Evolutionary conservation across 2,797 vertebrate genomes (phyloP).

Genomic region (Bradypus variegatus): DNA sequence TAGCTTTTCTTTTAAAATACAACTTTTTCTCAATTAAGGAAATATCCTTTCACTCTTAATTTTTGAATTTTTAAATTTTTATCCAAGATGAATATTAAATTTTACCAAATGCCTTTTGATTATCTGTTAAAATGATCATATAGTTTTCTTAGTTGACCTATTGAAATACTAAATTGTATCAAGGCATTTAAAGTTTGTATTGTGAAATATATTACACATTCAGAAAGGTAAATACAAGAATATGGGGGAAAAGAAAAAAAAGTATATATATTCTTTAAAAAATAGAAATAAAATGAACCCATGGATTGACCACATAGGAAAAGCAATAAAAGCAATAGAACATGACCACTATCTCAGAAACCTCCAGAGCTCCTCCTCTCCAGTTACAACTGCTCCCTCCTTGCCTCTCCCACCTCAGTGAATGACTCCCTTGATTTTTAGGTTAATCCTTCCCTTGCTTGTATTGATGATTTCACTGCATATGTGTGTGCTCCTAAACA

Average conservation of each 20-base stretch:
- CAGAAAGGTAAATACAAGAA: neutral
- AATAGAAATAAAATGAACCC: neutral
- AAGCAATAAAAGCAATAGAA: neutral
- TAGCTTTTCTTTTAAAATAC: constrained; percentile 24
- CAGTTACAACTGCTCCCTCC: neutral
- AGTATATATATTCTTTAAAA: neutral
- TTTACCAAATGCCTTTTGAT: neutral
- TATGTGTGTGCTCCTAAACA: neutral
- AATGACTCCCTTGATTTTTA: neutral
- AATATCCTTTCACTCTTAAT: neutral
- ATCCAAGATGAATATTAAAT: neutral
- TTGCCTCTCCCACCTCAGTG: neutral
- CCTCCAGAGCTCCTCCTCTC: no score
- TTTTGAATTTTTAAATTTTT: neutral
- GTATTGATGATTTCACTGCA: neutral
- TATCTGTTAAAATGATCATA: neutral
- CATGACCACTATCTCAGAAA: neutral
- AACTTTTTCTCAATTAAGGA: neutral
- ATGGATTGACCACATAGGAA: neutral
- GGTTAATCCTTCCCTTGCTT: neutral
- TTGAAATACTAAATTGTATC: neutral
- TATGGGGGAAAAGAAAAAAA: neutral
- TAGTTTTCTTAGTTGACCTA: neutral
- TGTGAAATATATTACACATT: constrained; percentile 3
- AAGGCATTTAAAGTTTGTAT: neutral